Evolutionary conservation across 2,113 vertebrate species (phyloP).

Genomic region (Anarhynchus alexandrinus): DNA sequence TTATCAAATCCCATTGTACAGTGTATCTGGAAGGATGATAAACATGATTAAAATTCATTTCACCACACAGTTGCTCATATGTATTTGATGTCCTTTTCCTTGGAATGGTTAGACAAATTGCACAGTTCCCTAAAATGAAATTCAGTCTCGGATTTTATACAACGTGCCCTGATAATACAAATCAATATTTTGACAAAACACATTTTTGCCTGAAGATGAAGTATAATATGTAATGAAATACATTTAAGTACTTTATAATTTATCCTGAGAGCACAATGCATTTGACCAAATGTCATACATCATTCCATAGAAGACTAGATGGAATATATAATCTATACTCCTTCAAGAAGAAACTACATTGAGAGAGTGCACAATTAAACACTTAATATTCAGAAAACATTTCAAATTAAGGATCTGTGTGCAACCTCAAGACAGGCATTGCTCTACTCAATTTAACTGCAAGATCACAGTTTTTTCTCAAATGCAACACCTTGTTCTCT

Average conservation of each 20-base stretch:
- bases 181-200: constrained; percentile 66
- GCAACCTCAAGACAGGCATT: neutral
- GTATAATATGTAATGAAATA: constrained; percentile 27
- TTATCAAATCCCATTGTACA: constrained; percentile 59
- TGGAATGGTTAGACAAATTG: constrained; percentile 61
- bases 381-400: neutral
- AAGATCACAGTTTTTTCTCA: neutral
- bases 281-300: constrained; percentile 41
- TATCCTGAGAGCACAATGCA: neutral
- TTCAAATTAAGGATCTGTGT: neutral
- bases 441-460: neutral
- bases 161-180: constrained; percentile 35
- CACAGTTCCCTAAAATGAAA: constrained; percentile 30
- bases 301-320: neutral
- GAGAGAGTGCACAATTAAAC: neutral
- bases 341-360: neutral
- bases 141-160: constrained; percentile 43
- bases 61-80: constrained; percentile 29
- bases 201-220: constrained; percentile 47
- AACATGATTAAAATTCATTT: constrained; percentile 67
- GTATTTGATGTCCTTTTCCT: constrained; percentile 61
- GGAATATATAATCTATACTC: neutral
- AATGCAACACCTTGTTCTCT: neutral
- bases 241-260: constrained; percentile 50
- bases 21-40: constrained; percentile 57